Evolutionary conservation across 2,113 vertebrate genomes (phyloP).

Genomic region (Neofelis nebulosa): DNA sequence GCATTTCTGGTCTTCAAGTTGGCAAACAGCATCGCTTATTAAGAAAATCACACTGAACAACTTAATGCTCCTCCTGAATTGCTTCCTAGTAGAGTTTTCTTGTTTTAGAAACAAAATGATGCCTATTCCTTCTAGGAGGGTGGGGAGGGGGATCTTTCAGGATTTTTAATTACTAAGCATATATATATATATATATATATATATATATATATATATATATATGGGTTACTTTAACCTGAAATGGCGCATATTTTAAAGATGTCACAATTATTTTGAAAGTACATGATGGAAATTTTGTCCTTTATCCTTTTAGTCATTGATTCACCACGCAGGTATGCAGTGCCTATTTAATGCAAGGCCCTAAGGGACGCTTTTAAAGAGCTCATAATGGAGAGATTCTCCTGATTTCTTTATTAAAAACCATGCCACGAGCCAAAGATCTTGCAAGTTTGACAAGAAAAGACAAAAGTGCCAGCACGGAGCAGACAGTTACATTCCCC

Average conservation of each 20-base stretch:
- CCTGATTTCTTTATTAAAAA: background rate
- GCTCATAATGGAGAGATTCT: background rate
- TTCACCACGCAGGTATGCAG: background rate
- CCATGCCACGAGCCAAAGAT: background rate
- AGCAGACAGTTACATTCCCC: background rate
- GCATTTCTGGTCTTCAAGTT: conserved; percentile 46
- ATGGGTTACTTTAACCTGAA: conserved; percentile 18
- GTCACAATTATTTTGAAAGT: background rate
- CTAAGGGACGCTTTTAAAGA: background rate
- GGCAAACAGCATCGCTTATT: conserved; percentile 70
- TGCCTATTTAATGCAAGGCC: background rate
- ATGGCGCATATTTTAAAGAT: background rate
- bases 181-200: too few species aligned
- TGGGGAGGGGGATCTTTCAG: background rate
- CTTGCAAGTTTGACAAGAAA: background rate
- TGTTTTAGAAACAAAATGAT: conserved; percentile 72
- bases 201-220: too few species aligned
- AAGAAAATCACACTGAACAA: conserved; percentile 77
- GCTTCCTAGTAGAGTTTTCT: conserved; percentile 65
- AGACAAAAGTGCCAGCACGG: background rate
- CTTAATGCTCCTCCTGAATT: conserved; percentile 69
- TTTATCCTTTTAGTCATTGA: background rate
- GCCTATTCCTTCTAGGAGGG: conserved; percentile 62
- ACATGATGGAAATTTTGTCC: background rate
- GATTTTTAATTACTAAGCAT: background rate